A percentile compares a stretch with the other conserved stretches of the same genome.
Conservation (phyloP, 2,113 vertebrate genomes). For the Marcusenius ussheri region DNA sequence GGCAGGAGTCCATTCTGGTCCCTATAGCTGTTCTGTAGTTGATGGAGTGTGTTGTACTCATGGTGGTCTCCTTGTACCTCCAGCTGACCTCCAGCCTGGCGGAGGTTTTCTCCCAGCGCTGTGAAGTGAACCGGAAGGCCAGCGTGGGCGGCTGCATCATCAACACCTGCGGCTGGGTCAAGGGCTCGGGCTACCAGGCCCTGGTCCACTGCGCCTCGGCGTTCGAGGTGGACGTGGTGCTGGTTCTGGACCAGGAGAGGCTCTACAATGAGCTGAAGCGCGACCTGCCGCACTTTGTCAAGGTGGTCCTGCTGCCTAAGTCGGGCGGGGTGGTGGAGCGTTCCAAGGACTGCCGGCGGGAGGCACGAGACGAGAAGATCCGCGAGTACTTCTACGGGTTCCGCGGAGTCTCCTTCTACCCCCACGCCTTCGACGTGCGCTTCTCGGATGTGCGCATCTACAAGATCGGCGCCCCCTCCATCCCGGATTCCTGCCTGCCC, state of each 20-base stretch:
- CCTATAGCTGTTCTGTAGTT: not conserved
- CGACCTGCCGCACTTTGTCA: conserved; percentile 91
- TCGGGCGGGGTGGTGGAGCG: conserved; percentile 89
- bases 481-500: conserved; percentile 92
- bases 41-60: not conserved
- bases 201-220: conserved; percentile 91
- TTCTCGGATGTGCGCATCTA: conserved; percentile 96
- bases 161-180: conserved; percentile 97
- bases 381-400: conserved; percentile 96
- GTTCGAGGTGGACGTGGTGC: conserved; percentile 93
- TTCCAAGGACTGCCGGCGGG: conserved; percentile 88
- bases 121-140: conserved; percentile 88
- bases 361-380: conserved; percentile 84
- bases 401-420: conserved; percentile 81
- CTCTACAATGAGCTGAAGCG: conserved; percentile 93
- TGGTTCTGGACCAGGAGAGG: conserved; percentile 93
- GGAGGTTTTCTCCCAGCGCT: conserved; percentile 89
- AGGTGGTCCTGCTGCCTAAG: conserved; percentile 86
- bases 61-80: not conserved
- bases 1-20: not conserved
- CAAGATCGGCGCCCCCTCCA: conserved; percentile 92
- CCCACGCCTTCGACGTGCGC: conserved; percentile 90
- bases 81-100: conserved; percentile 89
- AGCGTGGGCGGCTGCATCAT: conserved; percentile 92
- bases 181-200: conserved; percentile 93